Base-by-base conservation (phyloP, 30 jellyfish, hydroid and myxozoan species). In the Pelagia noctiluca region DNA sequence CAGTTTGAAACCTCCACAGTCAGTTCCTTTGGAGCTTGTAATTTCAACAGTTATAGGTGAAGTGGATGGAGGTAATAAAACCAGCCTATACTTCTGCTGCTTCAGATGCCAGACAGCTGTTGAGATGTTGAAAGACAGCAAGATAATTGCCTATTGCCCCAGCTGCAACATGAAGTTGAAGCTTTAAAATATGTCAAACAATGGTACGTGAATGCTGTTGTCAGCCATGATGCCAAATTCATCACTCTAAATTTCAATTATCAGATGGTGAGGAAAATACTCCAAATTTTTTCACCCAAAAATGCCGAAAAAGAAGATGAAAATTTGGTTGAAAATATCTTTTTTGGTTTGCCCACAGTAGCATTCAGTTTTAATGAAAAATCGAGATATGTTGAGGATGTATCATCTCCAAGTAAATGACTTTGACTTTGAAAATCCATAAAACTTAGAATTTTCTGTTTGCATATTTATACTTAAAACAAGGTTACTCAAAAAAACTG, bases 91-190 rank as follows among this genome's bases (percentile, higher is more conserved):
- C 22, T n/a, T 60, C 35, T 60, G 34, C 72, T 60, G 72, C 21
- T n/a, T 60, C 35, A 60, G 21, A 60, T 60, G 72, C 35, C 10
- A 60, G 10, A n/a, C 8, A 60, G 11, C 34, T 4, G 11, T 60
- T n/a, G 34, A 60, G 8, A 5, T 24, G n/a, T n/a, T n/a, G n/a
- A n/a, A n/a, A 60, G 34, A 60, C 10, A 4, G 11, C 34, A 60
- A 22, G 21, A 60, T 4, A n/a, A 60, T 60, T 60, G 57, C 16
- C 12, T 42, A 42, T 42, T 42, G 57, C 16, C 57, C 8, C 8
- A 42, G 72, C 21, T 60, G 72, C 35, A 60, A n/a, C 10, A 22
- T n/a, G 72, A 60, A 60, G 72, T 24, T 5, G 21, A 60, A 60
- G 35, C 21, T 60, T 60, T n/a, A 22, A 60, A 60, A 22, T 60